Evolutionary conservation across 2,888 invertebrate species (phyloP).

Genomic region (Uropetala carovei): DNA sequence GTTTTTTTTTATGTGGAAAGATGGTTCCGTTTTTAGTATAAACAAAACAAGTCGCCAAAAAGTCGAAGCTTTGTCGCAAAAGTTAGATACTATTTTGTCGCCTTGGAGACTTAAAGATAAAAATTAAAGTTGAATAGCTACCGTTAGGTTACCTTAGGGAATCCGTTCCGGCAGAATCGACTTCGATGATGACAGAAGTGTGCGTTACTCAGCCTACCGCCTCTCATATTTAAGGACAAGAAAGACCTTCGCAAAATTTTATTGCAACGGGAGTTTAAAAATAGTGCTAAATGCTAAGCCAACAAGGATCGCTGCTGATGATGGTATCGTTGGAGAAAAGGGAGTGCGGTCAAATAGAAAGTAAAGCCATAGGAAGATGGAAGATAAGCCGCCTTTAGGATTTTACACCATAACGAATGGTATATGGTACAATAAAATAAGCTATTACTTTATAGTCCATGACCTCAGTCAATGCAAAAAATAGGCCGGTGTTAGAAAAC

Average conservation of each 20-base stretch:
- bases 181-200: neutral
- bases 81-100: neutral
- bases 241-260: constrained; percentile 43
- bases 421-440: constrained; percentile 32
- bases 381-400: neutral
- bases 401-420: neutral
- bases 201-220: neutral
- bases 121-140: neutral
- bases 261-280: constrained; percentile 9
- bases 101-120: neutral
- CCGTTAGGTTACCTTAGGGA: neutral
- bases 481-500: no score
- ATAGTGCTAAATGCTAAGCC: constrained; percentile 9
- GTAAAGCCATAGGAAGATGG: neutral
- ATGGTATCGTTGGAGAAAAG: neutral
- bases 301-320: neutral
- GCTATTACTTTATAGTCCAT: neutral
- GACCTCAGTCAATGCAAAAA: no score
- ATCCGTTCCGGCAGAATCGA: neutral
- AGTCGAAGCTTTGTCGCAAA: neutral
- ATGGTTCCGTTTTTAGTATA: no score
- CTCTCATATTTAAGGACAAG: neutral
- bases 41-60: no score
- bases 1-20: no score
- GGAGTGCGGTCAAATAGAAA: constrained; percentile 20